Conservation (phyloP, 1,140 invertebrate genomes). For the Plutomurus gul region DNA sequence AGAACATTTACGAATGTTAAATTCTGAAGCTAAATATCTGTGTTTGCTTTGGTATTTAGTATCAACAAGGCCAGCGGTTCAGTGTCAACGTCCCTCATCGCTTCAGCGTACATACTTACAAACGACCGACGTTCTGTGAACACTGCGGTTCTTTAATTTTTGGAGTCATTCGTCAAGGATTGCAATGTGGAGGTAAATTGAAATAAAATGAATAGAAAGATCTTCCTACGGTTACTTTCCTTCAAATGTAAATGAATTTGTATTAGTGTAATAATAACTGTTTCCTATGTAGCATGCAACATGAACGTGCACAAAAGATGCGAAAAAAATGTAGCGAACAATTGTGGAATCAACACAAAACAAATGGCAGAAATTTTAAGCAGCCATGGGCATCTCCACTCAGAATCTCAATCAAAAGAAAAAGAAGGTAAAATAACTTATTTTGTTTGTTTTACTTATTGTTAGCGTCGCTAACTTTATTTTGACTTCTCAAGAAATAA, state of each 20-base stretch:
- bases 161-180: conserved; percentile 92
- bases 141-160: conserved; percentile 91
- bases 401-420: conserved; percentile 77
- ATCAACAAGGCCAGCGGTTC: conserved; percentile 77
- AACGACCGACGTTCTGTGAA: conserved; percentile 95
- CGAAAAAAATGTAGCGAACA: conserved; percentile 98
- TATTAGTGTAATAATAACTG: background rate
- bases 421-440: conserved; percentile 70
- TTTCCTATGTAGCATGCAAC: conserved; percentile 74
- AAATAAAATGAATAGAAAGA: too few relatives aligned
- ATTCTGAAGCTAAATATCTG: too few relatives aligned
- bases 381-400: conserved; percentile 87
- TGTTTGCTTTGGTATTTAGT: too few relatives aligned
- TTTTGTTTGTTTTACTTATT: too few relatives aligned
- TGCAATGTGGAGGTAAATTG: conserved; percentile 89
- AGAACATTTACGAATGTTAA: too few relatives aligned
- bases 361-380: conserved; percentile 90
- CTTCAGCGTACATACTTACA: conserved; percentile 91
- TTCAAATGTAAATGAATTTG: too few relatives aligned
- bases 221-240: too few relatives aligned
- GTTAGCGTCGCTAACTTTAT: too few relatives aligned
- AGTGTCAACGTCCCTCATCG: conserved; percentile 98
- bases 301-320: conserved; percentile 99
- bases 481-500: too few relatives aligned
- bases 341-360: conserved; percentile 97